phyloP scores from a whole-genome alignment of 2,888 invertebrate genomes.

The Drosophila setosimentum region DNA sequence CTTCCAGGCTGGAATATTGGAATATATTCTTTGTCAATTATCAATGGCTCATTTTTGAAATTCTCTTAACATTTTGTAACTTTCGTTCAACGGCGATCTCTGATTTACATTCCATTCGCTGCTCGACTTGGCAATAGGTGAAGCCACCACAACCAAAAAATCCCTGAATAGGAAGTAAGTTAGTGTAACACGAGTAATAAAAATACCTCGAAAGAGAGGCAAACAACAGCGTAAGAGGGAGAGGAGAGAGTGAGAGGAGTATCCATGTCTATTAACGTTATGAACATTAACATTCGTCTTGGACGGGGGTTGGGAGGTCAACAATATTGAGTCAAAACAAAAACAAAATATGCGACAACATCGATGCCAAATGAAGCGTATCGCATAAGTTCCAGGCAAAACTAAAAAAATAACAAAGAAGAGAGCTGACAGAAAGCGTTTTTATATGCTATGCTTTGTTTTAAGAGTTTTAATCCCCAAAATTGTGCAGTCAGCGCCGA shows the following conservation, averaged over 20 bases:
- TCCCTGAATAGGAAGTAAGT: slow-evolving; percentile 71
- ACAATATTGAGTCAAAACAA: slow-evolving; percentile 74
- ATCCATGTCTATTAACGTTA: slow-evolving; percentile 61
- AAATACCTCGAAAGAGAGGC: slow-evolving; percentile 57
- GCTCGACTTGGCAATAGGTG: slow-evolving; percentile 22
- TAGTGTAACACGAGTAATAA: slow-evolving; percentile 79
- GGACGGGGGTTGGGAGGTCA: slow-evolving; percentile 33
- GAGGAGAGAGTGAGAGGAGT: slow-evolving; percentile 24
- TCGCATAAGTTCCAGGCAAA: slow-evolving; percentile 62
- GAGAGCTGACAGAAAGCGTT: slow-evolving; percentile 20
- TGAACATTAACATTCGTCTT: slow-evolving; percentile 1
- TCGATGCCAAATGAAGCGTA: slow-evolving; percentile 70
- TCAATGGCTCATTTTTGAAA: neutral
- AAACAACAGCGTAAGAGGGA: slow-evolving; percentile 8
- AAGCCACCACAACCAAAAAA: slow-evolving; percentile 24
- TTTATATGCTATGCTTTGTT: slow-evolving; percentile 7
- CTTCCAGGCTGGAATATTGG: neutral
- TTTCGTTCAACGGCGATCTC: slow-evolving; percentile 5
- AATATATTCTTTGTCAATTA: neutral
- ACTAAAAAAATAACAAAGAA: neutral
- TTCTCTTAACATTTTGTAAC: neutral
- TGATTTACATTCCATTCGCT: slow-evolving; percentile 46
- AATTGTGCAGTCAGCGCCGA: slow-evolving; percentile 27
- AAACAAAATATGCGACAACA: slow-evolving; percentile 67
- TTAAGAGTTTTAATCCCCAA: slow-evolving; percentile 18